Evolutionary conservation across 30 jellyfish, hydroid and myxozoan species (phyloP).

Genomic region (Pelagia noctiluca): DNA sequence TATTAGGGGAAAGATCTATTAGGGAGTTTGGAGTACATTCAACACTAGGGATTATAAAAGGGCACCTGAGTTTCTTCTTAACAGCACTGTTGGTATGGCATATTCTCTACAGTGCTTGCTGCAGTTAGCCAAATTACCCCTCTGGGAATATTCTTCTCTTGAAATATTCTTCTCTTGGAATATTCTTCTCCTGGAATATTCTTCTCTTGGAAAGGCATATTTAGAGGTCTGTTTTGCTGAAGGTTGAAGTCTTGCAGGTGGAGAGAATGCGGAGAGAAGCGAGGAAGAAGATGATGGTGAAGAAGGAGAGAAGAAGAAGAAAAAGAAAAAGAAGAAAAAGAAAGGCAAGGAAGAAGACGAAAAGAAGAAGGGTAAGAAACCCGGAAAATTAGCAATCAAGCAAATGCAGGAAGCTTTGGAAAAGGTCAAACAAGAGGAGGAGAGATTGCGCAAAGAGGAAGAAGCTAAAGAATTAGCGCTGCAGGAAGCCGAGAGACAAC

Average conservation of each 20-base stretch:
- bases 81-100: no score
- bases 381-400: conserved; percentile 79
- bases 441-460: conserved; percentile 86
- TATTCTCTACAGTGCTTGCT: no score
- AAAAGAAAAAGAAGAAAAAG: conserved; percentile 93
- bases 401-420: conserved; percentile 94
- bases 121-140: no score
- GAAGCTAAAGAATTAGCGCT: conserved; percentile 91
- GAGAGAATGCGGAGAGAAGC: conserved; percentile 61
- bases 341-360: conserved; percentile 86
- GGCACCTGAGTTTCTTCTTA: no score
- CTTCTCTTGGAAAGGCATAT: no score
- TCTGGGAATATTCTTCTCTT: no score
- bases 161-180: no score
- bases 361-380: conserved; percentile 77
- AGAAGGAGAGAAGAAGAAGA: conserved; percentile 75
- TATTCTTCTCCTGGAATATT: no score
- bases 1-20: no score
- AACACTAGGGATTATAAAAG: no score
- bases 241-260: conserved; percentile 19
- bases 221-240: not conserved
- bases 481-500: conserved; percentile 88
- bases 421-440: conserved; percentile 88
- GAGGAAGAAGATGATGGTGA: conserved; percentile 77
- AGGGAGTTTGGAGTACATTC: no score